A percentile compares a stretch with the other conserved stretches of the same genome.
phyloP scores from a whole-genome alignment of 2,797 vertebrate genomes.

The Enteromius anoplus region DNA sequence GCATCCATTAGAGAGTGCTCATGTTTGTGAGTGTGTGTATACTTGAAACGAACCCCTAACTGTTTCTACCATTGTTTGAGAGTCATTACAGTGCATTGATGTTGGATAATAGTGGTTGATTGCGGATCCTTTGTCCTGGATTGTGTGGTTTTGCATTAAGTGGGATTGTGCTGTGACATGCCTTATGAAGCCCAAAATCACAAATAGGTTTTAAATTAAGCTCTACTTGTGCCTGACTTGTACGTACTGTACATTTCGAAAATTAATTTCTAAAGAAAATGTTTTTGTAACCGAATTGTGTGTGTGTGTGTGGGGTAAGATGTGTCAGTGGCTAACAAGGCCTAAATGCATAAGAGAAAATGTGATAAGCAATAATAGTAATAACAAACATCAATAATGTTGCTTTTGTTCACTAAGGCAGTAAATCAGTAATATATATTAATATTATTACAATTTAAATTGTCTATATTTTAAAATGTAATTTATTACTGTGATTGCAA shows the following conservation, averaged over 20 bases:
- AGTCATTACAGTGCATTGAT: conserved; percentile 41
- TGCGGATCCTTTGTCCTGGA: conserved; percentile 26
- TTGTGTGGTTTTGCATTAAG: conserved; percentile 22
- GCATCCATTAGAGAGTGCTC: conserved; percentile 16
- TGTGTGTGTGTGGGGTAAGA: not conserved
- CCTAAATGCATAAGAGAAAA: not conserved
- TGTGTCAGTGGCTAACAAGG: not conserved
- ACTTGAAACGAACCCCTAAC: conserved; percentile 36
- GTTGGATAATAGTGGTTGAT: conserved; percentile 40
- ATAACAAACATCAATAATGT: not conserved
- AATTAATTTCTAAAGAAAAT: not conserved
- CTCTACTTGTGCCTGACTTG: not conserved
- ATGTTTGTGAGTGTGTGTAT: conserved; percentile 31
- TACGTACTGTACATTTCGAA: not conserved
- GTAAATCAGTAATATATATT: not conserved
- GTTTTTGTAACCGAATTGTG: not conserved
- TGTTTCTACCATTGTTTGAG: conserved; percentile 34
- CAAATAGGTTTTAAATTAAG: conserved; percentile 31
- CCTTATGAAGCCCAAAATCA: conserved; percentile 34
- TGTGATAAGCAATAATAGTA: not conserved
- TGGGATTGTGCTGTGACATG: conserved; percentile 5
- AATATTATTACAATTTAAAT: not conserved
- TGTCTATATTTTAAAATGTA: not conserved
- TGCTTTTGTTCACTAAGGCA: not conserved
- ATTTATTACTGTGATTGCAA: not conserved